phyloP scores from a whole-genome alignment of 2,797 vertebrate genomes.

The Atherinosoma microstoma region DNA sequence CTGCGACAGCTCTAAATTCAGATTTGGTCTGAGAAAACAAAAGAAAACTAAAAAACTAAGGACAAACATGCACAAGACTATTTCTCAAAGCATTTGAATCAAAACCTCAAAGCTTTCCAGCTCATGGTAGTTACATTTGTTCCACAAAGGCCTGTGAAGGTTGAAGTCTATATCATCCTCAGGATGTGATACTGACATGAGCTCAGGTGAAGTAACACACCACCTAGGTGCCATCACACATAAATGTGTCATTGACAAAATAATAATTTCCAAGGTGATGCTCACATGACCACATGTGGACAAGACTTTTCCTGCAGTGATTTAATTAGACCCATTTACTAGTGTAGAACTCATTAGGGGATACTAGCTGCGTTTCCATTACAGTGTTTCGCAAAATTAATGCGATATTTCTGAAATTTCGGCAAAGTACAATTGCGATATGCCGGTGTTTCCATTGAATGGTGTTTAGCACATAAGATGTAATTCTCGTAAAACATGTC shows the following conservation, averaged over 20 bases:
- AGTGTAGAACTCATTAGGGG: background rate
- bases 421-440: no score
- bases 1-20: background rate
- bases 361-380: no score
- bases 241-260: conserved; percentile 5
- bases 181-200: conserved; percentile 60
- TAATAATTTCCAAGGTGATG: conserved; percentile 1
- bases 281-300: conserved; percentile 27
- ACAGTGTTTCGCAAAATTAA: no score
- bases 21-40: conserved; percentile 21
- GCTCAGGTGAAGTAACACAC: conserved; percentile 66
- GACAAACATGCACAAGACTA: background rate
- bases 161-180: conserved; percentile 54
- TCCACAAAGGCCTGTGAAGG: conserved; percentile 12
- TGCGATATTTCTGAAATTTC: no score
- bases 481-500: no score
- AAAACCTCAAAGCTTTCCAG: background rate
- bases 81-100: background rate
- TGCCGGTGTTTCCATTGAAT: no score
- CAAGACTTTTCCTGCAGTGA: background rate
- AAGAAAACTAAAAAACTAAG: background rate
- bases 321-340: conserved; percentile 3
- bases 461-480: no score
- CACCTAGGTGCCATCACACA: conserved; percentile 69
- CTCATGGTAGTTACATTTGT: background rate